Conservation (phyloP, 2,113 vertebrate species). For the Rhinoptilus africanus region DNA sequence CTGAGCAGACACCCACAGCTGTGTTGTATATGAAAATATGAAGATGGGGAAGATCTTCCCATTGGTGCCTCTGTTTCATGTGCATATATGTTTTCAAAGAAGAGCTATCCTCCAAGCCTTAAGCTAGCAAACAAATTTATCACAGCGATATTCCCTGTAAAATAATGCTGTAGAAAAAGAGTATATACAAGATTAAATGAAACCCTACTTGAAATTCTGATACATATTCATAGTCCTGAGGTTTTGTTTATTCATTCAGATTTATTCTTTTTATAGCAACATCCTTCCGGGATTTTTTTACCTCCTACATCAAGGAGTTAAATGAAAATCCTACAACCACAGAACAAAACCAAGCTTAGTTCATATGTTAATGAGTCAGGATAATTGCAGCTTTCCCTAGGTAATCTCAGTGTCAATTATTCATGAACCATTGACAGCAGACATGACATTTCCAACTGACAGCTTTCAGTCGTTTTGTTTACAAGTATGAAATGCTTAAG, state of each 20-base stretch:
- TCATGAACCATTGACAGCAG: constrained; percentile 71
- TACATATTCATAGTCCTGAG: constrained; percentile 10
- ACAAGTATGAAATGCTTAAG: constrained; percentile 49
- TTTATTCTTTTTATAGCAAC: constrained; percentile 54
- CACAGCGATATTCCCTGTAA: neutral
- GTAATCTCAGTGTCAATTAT: constrained; percentile 78
- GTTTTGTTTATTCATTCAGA: constrained; percentile 36
- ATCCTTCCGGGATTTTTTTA: constrained; percentile 41
- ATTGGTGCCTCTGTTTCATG: neutral
- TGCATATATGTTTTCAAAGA: neutral
- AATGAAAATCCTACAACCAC: constrained; percentile 66
- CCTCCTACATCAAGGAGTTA: constrained; percentile 68
- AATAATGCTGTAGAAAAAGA: neutral
- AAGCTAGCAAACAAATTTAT: neutral
- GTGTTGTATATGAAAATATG: neutral
- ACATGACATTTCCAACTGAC: constrained; percentile 74
- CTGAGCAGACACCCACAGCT: neutral
- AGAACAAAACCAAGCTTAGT: constrained; percentile 60
- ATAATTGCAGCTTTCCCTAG: constrained; percentile 77
- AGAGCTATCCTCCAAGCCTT: neutral
- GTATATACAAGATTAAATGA: neutral
- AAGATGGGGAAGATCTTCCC: neutral
- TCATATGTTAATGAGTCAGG: constrained; percentile 75
- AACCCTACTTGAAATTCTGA: constrained; percentile 22
- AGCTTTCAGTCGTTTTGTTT: constrained; percentile 73